phyloP scores from a whole-genome alignment of 1,140 invertebrate species.

The Drosophila tsacasi region DNA sequence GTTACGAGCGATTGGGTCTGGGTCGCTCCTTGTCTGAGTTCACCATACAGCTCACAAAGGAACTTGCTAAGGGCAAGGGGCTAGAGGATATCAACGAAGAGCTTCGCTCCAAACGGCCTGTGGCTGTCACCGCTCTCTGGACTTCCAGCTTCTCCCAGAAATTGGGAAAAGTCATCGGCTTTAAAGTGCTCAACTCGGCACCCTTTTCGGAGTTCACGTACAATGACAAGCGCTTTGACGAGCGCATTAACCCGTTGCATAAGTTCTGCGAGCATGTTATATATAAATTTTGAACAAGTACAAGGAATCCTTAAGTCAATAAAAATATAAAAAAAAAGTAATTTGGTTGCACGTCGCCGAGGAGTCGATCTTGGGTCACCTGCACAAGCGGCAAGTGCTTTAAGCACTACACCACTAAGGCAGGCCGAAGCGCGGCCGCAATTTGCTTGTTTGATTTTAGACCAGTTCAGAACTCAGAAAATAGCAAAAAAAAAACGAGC shows the following conservation, averaged over 20 bases:
- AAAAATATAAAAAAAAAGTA: not conserved
- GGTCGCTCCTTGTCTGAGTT: constrained; percentile 86
- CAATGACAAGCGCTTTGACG: constrained; percentile 87
- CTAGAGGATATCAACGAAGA: constrained; percentile 85
- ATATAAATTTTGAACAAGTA: constrained; percentile 25
- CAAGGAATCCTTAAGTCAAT: not conserved
- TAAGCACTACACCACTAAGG: not conserved
- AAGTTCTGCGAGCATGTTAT: constrained; percentile 57
- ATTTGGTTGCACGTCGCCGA: constrained; percentile 87
- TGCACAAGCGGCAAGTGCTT: constrained; percentile 88
- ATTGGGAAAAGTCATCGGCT: constrained; percentile 86
- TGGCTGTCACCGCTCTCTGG: constrained; percentile 87
- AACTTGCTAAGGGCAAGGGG: constrained; percentile 86
- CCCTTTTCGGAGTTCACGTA: constrained; percentile 86
- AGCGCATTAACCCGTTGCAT: constrained; percentile 85
- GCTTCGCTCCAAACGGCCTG: constrained; percentile 85
- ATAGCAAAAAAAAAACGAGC: too few species aligned
- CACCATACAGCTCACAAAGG: constrained; percentile 86
- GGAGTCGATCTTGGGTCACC: constrained; percentile 98
- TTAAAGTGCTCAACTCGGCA: constrained; percentile 86
- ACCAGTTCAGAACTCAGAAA: too few species aligned
- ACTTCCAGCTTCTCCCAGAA: constrained; percentile 87
- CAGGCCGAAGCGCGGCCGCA: fast-evolving
- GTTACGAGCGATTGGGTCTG: constrained; percentile 86
- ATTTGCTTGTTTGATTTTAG: too few species aligned